Percentiles rank a stretch among this genome's conserved stretches.
These are phyloP conservation scores for Garra rufa DNA, from an alignment of 2,113 vertebrate genomes.

Conservation along the genomic window DNA sequence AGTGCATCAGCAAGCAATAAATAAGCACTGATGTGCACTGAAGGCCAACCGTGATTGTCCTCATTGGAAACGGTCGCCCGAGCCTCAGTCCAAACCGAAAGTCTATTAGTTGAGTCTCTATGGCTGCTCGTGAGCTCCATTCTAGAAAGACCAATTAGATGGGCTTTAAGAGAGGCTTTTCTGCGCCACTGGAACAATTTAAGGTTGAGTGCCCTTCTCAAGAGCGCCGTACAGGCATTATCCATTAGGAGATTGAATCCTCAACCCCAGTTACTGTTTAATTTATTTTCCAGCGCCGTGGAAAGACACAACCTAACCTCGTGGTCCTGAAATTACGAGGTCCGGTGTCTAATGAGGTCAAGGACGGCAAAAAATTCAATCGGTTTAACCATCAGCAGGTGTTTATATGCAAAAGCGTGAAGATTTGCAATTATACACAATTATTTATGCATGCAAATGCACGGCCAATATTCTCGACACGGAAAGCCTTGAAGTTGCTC, in stretches of 20 bases:
- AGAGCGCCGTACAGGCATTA: conserved; percentile 16
- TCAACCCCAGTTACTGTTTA: conserved; percentile 30
- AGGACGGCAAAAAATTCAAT: neutral
- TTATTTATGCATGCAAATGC: neutral
- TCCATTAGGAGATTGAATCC: conserved; percentile 43
- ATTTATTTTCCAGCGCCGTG: conserved; percentile 10
- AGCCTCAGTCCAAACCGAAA: neutral
- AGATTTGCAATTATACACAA: neutral
- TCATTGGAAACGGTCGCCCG: neutral
- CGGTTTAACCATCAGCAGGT: neutral
- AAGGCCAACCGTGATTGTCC: neutral
- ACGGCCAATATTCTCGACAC: neutral
- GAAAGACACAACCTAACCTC: conserved; percentile 1
- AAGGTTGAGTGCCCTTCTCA: conserved; percentile 13
- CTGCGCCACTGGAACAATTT: conserved; percentile 33
- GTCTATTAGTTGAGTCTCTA: neutral
- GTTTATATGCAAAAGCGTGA: conserved; percentile 7
- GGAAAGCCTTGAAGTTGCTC: neutral
- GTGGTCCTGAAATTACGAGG: neutral
- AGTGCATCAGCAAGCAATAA: neutral
- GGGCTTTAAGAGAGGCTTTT: conserved; percentile 20
- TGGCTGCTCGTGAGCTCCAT: neutral
- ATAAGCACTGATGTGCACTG: neutral
- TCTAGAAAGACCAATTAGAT: conserved; percentile 24
- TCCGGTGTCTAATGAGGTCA: conserved; percentile 24